Base-by-base conservation (phyloP, 2,888 invertebrate species). In the Tinea trinotella region DNA sequence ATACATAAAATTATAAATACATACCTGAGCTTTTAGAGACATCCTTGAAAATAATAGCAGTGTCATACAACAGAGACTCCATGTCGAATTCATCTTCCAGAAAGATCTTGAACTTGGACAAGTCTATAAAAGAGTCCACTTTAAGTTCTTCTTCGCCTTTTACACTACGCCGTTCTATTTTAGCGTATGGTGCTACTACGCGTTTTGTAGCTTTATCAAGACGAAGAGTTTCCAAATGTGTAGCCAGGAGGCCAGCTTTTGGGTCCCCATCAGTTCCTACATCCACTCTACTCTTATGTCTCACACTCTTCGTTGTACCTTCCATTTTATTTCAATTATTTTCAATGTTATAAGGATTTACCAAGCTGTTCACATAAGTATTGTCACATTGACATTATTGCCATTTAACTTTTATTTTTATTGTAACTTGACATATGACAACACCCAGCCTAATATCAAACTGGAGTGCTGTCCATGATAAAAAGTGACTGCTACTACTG, bases 131-230 rank as follows among this genome's bases (percentile, higher is more conserved):
- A 1, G 68, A 70, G 1, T 66, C 76, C 20, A 70, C 67, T 35
- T 74, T 75, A 0, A 66, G 64, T 17, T 12, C 48, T 10, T 75
- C 76, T 2, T 76, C 76, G 3, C 75, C 75, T 48, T 76, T 82
- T 0, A 70, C 7, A 0, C 80, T 82, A 54, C 76, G 82, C 24
- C 85, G 61, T 59, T 81, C 80, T 52, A 85, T 84, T 56, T 81
- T 84, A 0, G 84, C 88, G 60, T 88, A 89, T 0, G 89, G 89
- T 0, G 89, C 89, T 53, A 90, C 87, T 0, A 89, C 88, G n/a
- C 89, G 70, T 53, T 86, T 71, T 0, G 89, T 88, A 0, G 88
- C 87, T 61, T 82, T 86, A 61, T 52, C 53, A 19, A 87, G 40
- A 2, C 15, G n/a, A 13, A 6, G 6, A 24, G 24, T 7, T 40